Conservation (phyloP, 2,888 invertebrate genomes). For the Pyrocoelia pectoralis region DNA sequence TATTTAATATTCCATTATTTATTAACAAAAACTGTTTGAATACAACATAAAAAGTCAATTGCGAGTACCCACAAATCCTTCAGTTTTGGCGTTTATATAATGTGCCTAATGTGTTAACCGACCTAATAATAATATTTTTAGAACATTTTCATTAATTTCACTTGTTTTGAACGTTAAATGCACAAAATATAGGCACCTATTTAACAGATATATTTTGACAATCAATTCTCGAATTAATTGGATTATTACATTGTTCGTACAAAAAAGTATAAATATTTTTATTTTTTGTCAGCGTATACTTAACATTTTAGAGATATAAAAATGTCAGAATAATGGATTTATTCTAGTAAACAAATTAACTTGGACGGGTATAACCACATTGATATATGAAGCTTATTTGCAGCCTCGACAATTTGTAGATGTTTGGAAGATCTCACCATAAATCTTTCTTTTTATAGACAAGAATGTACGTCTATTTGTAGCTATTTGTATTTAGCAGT, state of each 20-base stretch:
- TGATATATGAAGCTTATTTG: conserved; percentile 60
- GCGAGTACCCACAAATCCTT: too few relatives aligned
- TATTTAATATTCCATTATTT: too few relatives aligned
- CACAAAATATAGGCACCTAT: too few relatives aligned
- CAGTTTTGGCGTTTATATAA: too few relatives aligned
- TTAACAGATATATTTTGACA: not conserved
- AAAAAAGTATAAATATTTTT: conserved; percentile 10
- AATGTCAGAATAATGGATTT: conserved; percentile 55
- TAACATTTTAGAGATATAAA: conserved; percentile 54
- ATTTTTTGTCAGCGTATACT: conserved; percentile 27
- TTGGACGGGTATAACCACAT: conserved; percentile 53
- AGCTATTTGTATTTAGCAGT: conserved; percentile 31
- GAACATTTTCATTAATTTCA: too few relatives aligned
- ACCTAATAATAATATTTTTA: too few relatives aligned
- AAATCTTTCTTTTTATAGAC: conserved; percentile 61
- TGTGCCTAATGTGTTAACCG: too few relatives aligned
- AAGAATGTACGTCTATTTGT: conserved; percentile 26
- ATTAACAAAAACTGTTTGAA: too few relatives aligned
- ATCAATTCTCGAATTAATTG: not conserved
- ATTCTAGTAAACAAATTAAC: conserved; percentile 56
- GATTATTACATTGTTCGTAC: not conserved
- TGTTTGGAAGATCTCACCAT: conserved; percentile 58
- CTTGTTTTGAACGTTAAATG: too few relatives aligned
- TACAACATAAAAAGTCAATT: too few relatives aligned
- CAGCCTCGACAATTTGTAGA: conserved; percentile 62